A percentile compares a stretch with the other conserved stretches of the same genome.
Evolutionary conservation across 2,113 vertebrate genomes (phyloP).

Genomic region (Taurulus bubalis): DNA sequence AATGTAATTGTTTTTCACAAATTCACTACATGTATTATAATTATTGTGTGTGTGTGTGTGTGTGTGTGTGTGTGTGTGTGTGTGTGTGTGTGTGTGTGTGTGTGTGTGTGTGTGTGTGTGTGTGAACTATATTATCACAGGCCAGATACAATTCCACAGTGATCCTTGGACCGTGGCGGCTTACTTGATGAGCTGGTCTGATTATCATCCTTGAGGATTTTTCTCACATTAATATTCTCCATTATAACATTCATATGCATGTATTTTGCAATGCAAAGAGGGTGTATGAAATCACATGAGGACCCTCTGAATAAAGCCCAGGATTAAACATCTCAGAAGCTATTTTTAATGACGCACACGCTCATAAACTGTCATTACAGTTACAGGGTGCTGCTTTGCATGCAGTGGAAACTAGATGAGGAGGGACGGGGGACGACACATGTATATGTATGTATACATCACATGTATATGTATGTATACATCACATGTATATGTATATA

Average conservation of each 20-base stretch:
- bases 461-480: too few species aligned
- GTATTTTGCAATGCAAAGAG: slow-evolving; percentile 58
- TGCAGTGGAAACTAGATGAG: slow-evolving; percentile 26
- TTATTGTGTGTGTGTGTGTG: too few species aligned
- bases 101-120: too few species aligned
- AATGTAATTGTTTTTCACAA: too few species aligned
- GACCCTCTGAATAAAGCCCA: slow-evolving; percentile 33
- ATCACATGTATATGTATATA: too few species aligned
- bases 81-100: too few species aligned
- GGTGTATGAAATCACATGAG: slow-evolving; percentile 49
- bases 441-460: too few species aligned
- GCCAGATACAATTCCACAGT: slow-evolving; percentile 7
- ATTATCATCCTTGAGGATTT: slow-evolving; percentile 36
- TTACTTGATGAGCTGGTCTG: slow-evolving; percentile 40
- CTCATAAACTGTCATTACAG: slow-evolving; percentile 47
- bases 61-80: too few species aligned
- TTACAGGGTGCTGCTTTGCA: slow-evolving; percentile 13
- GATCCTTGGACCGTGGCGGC: slow-evolving; percentile 3
- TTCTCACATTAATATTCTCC: slow-evolving; percentile 38
- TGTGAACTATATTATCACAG: background rate
- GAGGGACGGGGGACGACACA: too few species aligned
- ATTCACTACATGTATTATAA: too few species aligned
- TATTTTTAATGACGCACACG: slow-evolving; percentile 52
- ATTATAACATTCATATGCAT: slow-evolving; percentile 33
- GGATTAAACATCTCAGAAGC: slow-evolving; percentile 52